Conservation (phyloP, 2,113 vertebrate genomes). For the Megaleporinus macrocephalus region DNA sequence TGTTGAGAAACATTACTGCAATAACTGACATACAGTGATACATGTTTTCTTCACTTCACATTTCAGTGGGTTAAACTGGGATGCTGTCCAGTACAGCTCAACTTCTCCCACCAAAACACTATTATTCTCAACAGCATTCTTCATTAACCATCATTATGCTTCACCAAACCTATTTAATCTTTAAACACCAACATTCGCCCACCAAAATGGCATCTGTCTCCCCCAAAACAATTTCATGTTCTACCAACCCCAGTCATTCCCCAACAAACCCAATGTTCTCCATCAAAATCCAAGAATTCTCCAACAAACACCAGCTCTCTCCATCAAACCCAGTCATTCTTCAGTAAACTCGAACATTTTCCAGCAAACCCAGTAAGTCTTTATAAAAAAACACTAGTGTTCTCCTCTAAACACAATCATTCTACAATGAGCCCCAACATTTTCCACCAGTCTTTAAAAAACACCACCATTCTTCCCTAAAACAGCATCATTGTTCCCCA, state of each 20-base stretch:
- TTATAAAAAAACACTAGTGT: no score
- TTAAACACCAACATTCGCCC: not conserved
- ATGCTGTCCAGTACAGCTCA: not conserved
- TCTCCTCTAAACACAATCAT: not conserved
- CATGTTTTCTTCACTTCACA: not conserved
- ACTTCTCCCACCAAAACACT: not conserved
- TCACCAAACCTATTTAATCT: no score
- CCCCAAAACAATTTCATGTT: not conserved
- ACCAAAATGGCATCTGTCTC: not conserved
- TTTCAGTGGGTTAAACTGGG: not conserved
- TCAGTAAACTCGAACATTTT: no score
- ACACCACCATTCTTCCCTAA: not conserved
- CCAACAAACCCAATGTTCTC: no score
- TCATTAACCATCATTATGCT: not conserved
- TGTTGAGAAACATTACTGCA: not conserved
- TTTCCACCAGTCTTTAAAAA: not conserved
- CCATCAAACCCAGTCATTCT: no score
- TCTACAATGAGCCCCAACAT: not conserved
- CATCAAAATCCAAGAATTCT: no score
- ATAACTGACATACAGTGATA: not conserved
- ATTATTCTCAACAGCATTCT: not conserved
- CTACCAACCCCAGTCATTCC: no score
- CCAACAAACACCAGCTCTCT: no score
- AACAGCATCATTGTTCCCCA: not conserved
- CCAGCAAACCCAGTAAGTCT: no score